Base-by-base conservation (phyloP, 1,140 invertebrate species). In the Ctenoplectra terminalis region DNA sequence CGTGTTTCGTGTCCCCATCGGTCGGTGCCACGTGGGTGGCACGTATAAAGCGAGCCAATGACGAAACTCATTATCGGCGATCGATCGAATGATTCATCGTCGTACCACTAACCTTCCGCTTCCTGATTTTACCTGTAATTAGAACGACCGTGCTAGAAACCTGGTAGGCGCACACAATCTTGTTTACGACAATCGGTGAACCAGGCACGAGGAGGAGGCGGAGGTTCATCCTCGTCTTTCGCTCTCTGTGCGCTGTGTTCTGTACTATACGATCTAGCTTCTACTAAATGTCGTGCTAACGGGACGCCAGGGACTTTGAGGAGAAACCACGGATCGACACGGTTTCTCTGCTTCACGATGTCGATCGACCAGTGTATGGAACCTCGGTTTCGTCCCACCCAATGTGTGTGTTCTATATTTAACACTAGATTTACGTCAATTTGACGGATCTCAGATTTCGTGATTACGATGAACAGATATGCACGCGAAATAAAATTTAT, bases 21-120 rank as follows among this genome's bases (percentile, higher is more conserved):
- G 37, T 40, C 37, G 43, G 50, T 7, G n/a, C 60, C 71, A 66
- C 71, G 78, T 81, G 71, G 71, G 58, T 81, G 77, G 67, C 70
- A 66, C 71, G 71, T 66, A 66, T 43, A 26, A 50, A 70, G 46
- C 23, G 37, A 29, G 20, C 72, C 61, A 63, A 81, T 81, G 60
- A 81, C 78, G 60, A 81, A 75, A 81, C 70, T 66, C 60, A 75
- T 81, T 81, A 81, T 81, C 78, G 71, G 13, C 40, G 71, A 74
- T 81, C 78, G 71, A 75, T 66, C 60, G 34, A 46, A 66, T 66
- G 71, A 81, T 81, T 81, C 78, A 74, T 81, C 78, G 58, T 1
- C 34, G 54, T 40, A 63, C 77, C 77, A 15, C 69, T 61, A 80
- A 73, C 77, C 69, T 80, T 72, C 77, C 77, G 46, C 77, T 80